Evolutionary conservation across 2,113 vertebrate species (phyloP).

Genomic region (Onychostruthus taczanowskii): DNA sequence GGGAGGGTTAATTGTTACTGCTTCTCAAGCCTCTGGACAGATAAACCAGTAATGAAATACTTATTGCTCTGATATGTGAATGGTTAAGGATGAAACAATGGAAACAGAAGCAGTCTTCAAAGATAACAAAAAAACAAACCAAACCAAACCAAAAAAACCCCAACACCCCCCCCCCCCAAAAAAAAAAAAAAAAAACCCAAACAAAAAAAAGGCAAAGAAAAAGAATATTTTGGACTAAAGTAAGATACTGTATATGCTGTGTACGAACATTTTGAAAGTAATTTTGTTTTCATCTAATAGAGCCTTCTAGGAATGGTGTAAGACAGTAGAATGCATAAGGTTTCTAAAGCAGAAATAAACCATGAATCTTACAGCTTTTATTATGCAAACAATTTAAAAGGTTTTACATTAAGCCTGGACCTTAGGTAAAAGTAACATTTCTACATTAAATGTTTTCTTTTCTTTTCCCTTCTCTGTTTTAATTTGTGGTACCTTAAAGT

Average conservation of each 20-base stretch:
- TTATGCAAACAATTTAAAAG: not conserved
- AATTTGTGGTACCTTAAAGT: not conserved
- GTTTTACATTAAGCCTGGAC: constrained; percentile 6
- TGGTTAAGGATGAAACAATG: constrained; percentile 83
- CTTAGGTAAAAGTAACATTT: constrained; percentile 51
- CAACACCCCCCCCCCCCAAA: no score
- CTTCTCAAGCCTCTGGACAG: constrained; percentile 89
- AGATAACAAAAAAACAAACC: constrained; percentile 58
- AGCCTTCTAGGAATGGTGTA: constrained; percentile 23
- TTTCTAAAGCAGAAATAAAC: constrained; percentile 44
- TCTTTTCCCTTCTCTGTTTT: constrained; percentile 35
- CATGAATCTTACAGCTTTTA: constrained; percentile 36
- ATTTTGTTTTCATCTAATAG: not conserved
- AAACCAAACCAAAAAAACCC: not conserved
- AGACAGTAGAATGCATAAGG: constrained; percentile 1
- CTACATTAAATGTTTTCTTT: not conserved
- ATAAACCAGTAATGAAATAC: constrained; percentile 93
- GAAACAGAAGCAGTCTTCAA: constrained; percentile 72
- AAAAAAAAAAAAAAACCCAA: not conserved
- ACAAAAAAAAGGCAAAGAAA: constrained; percentile 13
- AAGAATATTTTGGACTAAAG: constrained; percentile 53
- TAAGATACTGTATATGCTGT: constrained; percentile 16
- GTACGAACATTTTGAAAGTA: constrained; percentile 45
- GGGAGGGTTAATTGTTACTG: constrained; percentile 95
- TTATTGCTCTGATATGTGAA: constrained; percentile 84